phyloP scores from a whole-genome alignment of 2,888 invertebrate genomes.

The Aethes cnicana region DNA sequence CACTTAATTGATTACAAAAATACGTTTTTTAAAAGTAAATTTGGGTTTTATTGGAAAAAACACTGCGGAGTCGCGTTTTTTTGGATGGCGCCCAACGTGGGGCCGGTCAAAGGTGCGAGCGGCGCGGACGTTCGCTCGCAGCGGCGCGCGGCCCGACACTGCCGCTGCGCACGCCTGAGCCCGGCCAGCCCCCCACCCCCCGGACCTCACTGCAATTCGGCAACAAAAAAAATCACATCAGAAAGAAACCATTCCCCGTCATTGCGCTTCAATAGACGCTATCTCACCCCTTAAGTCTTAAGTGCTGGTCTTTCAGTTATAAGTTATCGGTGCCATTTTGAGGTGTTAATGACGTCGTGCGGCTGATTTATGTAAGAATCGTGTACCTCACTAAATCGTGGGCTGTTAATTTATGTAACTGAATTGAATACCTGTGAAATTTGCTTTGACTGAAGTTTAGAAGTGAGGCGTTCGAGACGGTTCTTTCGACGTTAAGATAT shows the following conservation, averaged over 20 bases:
- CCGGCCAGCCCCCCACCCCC: slow-evolving; percentile 63
- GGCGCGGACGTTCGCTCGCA: slow-evolving; percentile 45
- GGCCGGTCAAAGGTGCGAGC: slow-evolving; percentile 39
- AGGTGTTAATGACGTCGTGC: slow-evolving; percentile 62
- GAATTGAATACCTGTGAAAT: slow-evolving; percentile 61
- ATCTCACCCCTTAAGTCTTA: slow-evolving; percentile 57
- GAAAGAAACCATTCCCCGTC: slow-evolving; percentile 73
- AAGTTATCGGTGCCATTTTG: slow-evolving; percentile 61
- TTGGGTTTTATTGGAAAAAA: slow-evolving; percentile 29
- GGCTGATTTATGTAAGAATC: slow-evolving; percentile 55
- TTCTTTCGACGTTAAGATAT: slow-evolving; percentile 50
- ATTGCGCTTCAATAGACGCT: slow-evolving; percentile 66
- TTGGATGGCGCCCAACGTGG: slow-evolving; percentile 67
- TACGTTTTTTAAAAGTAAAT: slow-evolving; percentile 1
- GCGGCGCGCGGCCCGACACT: slow-evolving; percentile 60
- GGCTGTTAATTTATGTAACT: slow-evolving; percentile 55
- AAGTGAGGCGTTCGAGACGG: slow-evolving; percentile 43
- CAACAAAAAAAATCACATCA: slow-evolving; percentile 71
- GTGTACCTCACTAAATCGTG: slow-evolving; percentile 45
- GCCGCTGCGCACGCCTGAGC: slow-evolving; percentile 77
- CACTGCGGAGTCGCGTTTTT: slow-evolving; percentile 45
- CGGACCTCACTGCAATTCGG: slow-evolving; percentile 59
- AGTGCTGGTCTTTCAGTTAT: slow-evolving; percentile 64
- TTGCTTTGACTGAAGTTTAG: slow-evolving; percentile 44
- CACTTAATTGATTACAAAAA: slow-evolving; percentile 25